A percentile compares a stretch with the other conserved stretches of the same genome.
These are phyloP conservation scores for Chaetophractus vellerosus DNA, from an alignment of 2,797 vertebrate species.

Conservation along the genomic window DNA sequence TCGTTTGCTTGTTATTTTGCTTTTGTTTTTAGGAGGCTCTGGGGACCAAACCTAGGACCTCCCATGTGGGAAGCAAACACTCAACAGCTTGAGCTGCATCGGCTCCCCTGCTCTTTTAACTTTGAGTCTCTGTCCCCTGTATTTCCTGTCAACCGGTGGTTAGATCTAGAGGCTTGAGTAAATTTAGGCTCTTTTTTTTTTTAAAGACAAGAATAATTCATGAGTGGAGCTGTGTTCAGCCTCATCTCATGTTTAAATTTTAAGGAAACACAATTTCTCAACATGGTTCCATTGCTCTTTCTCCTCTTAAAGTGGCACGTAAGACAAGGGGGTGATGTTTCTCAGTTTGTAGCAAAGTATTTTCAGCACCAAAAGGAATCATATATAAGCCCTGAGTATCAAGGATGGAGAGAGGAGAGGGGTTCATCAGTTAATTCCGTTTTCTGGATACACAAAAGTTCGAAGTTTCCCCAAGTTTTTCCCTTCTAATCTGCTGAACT, in stretches of 20 bases:
- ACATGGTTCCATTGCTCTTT: not conserved
- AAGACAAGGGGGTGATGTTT: not conserved
- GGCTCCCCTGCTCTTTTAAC: not conserved
- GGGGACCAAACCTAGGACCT: no score
- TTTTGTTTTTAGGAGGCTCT: no score
- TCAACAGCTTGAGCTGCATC: no score
- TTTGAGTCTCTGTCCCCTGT: not conserved
- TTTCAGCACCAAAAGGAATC: not conserved
- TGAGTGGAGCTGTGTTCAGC: not conserved
- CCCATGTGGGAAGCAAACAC: no score
- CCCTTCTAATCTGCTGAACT: constrained; percentile 15
- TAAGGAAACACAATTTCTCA: constrained; percentile 25
- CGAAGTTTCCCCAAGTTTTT: not conserved
- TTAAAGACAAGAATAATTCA: not conserved
- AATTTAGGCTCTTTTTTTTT: not conserved
- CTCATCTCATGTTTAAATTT: not conserved
- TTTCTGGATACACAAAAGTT: not conserved
- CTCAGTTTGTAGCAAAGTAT: not conserved
- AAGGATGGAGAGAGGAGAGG: not conserved
- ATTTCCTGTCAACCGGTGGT: not conserved
- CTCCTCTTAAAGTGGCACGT: not conserved
- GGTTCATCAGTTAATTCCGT: constrained; percentile 40
- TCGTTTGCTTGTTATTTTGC: no score
- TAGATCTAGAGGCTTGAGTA: not conserved
- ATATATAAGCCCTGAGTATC: not conserved